Base-by-base conservation (phyloP, 2,113 vertebrate genomes). In the Micromys minutus region DNA sequence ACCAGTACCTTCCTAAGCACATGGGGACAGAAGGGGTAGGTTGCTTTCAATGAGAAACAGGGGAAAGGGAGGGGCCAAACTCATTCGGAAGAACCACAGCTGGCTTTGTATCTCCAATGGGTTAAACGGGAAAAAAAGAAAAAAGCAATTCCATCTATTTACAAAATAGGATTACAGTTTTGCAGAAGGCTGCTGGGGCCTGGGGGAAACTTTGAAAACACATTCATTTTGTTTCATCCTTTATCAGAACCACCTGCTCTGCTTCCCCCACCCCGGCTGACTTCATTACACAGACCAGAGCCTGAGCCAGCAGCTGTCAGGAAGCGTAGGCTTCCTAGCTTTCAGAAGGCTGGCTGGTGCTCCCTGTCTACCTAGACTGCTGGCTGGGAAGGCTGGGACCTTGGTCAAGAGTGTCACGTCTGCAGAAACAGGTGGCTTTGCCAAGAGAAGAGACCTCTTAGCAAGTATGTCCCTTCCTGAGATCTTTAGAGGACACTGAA, bases 81-180 rank as follows among this genome's bases (percentile, higher is more conserved):
- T 45, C 34, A 0, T 19, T 2, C 2, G 8, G 16, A 8, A 45
- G 3, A n/a, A 26, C 21, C 3, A 4, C 85, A 80, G 93, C 91
- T 65, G 93, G 50, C 29, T 93, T 94, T 79, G 12, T 59, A 91
- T 95, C 87, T 59, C 92, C 92, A 80, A 84, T 65, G 83, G 87
- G 81, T 91, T 95, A 31, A 45, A 69, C 39, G 45, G 6, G 3
- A 16, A 13, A 15, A 79, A 75, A 94, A 61, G 79, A 67, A 89
- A 74, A 42, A 85, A 45, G 50, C 91, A 94, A 95, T 75, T 94
- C 76, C 80, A 90, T 97, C 96, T 97, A 96, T 97, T 95, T 97
- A 97, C 90, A 96, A 97, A 96, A 97, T 83, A 96, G 96, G 92
- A 97, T 94, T 97, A 93, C 77, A 88, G 63, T 90, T 92, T 90